A percentile compares a stretch with the other conserved stretches of the same genome.
Evolutionary conservation across 2,113 vertebrate genomes (phyloP).

Genomic region (Hippocampus mohnikei): DNA sequence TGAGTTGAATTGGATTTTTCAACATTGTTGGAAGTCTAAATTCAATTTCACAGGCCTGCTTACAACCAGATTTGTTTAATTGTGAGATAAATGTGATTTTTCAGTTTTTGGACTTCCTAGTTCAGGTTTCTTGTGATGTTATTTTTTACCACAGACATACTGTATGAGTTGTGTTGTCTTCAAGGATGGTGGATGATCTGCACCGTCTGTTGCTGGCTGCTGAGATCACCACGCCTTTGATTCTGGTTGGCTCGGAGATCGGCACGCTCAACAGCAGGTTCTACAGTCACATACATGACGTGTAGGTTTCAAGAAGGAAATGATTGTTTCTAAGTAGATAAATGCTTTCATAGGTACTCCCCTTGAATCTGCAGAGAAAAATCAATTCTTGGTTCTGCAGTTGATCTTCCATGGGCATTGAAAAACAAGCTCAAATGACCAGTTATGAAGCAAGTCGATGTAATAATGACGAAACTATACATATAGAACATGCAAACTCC

Average conservation of each 20-base stretch:
- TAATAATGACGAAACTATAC: no score
- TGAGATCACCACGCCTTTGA: slow-evolving; percentile 66
- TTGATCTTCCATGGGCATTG: no score
- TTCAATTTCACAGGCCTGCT: no score
- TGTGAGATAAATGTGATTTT: no score
- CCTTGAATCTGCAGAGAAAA: no score
- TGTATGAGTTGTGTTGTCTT: slow-evolving; percentile 42
- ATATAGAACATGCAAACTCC: no score
- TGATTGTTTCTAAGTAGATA: not conserved
- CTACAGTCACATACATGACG: slow-evolving; percentile 77
- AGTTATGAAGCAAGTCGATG: no score
- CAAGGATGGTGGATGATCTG: slow-evolving; percentile 80
- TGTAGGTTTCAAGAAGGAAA: slow-evolving; percentile 55
- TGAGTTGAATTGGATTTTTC: no score
- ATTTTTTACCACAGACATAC: slow-evolving; percentile 10
- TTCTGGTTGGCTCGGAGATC: slow-evolving; percentile 77
- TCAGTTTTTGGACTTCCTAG: not conserved
- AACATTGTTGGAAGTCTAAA: no score
- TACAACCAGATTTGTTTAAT: no score
- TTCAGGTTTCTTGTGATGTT: slow-evolving; percentile 26
- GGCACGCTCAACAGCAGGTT: slow-evolving; percentile 75
- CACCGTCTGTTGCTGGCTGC: slow-evolving; percentile 74
- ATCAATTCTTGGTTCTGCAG: no score
- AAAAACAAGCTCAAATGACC: no score
- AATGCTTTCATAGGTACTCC: slow-evolving; percentile 9